Evolutionary conservation across 2,113 vertebrate genomes (phyloP), one percentile per base, ranked within the genome.

Genomic region (Cyprinodon brontotheroides): DNA sequence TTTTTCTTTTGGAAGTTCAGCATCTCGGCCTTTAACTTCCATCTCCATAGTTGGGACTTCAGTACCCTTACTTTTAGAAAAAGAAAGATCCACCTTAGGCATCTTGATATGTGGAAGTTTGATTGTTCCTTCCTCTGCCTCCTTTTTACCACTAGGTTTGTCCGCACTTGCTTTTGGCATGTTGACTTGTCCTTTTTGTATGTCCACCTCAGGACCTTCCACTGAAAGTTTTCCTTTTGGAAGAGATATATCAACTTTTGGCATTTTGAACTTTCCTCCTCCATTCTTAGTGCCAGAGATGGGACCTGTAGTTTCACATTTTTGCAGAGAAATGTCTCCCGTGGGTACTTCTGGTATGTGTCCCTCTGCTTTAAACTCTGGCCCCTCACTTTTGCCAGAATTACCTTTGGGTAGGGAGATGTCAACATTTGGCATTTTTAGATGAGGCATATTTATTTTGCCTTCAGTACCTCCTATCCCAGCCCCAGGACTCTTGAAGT

Each of bases 211-310:
- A 65, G 36, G 71, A 53, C 64, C 40, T 79, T 87, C 61, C 37
- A 92, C 62, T 45, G 47, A 71, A 15, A 61, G 3, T 68, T 78
- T 86, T 71, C 68, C 70, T 81, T 86, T 69, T 1, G 90, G 80
- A 45, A 94, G 43, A 38, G 89, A 75, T 1, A 95, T 83, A 38
- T 92, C 91, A 43, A 94, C 68, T 50, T 43, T 75, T 0, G 93
- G 94, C 87, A 94, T 82, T 68, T 86, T 92, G 67, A 94, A 93
- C 13, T 84, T 70, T 0, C 83, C 77, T 70, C 84, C 65, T 0
- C 81, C 86, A n/a, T 53, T 50, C 45, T 74, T 60, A 87, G 71
- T 68, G 13, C 61, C 89, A 60, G 78, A 10, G 0, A 81, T 36
- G 68, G 22, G 70, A 63, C 72, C 57, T 60, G 78, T 63, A 10